phyloP scores from a whole-genome alignment of 2,888 invertebrate species.

The Molanna angustata region DNA sequence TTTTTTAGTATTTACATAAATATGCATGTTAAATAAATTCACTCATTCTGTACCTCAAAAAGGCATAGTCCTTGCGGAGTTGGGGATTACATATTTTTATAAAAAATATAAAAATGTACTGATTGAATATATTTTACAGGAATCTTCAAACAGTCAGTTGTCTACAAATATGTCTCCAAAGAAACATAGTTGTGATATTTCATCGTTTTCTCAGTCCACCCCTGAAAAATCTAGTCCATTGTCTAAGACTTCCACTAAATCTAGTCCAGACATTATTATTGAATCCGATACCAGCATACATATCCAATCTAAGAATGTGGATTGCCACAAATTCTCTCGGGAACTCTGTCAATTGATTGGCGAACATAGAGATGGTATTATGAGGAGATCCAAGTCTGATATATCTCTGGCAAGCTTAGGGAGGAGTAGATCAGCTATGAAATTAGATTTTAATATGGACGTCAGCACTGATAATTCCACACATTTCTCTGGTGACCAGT shows the following conservation, averaged over 20 bases:
- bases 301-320: neutral
- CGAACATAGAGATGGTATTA: neutral
- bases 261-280: conserved; percentile 19
- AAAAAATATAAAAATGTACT: too few species aligned
- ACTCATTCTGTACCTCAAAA: too few species aligned
- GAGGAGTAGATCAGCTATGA: conserved; percentile 51
- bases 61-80: too few species aligned
- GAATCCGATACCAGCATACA: conserved; percentile 13
- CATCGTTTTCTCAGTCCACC: conserved; percentile 30
- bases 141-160: neutral
- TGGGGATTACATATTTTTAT: too few species aligned
- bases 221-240: conserved; percentile 25
- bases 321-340: conserved; percentile 12
- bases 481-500: conserved; percentile 44
- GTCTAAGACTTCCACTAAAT: conserved; percentile 19
- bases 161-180: conserved; percentile 11
- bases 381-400: conserved; percentile 23
- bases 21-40: too few species aligned
- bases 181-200: conserved; percentile 19
- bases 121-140: conserved; percentile 6
- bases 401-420: conserved; percentile 44
- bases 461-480: conserved; percentile 54
- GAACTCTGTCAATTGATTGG: conserved; percentile 9
- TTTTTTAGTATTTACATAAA: too few species aligned
- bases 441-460: conserved; percentile 54